phyloP scores from a whole-genome alignment of 2,113 vertebrate species.

The Uropsilus gracilis region DNA sequence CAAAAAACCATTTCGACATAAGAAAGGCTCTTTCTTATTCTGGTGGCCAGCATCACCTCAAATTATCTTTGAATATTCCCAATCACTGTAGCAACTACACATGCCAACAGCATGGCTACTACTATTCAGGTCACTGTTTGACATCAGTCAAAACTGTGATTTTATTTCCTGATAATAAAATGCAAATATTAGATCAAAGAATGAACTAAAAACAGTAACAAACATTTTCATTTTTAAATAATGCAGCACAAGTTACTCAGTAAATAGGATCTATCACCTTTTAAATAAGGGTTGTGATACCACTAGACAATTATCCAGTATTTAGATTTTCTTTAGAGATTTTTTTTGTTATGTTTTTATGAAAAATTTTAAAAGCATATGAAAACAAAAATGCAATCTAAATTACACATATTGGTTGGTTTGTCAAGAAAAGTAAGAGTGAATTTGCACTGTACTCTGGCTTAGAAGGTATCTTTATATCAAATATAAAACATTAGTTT shows the following conservation, averaged over 20 bases:
- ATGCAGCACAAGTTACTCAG: neutral
- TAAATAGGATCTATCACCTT: neutral
- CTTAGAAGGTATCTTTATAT: neutral
- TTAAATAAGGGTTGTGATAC: neutral
- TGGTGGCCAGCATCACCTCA: neutral
- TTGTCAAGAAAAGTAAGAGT: neutral
- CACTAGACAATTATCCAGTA: neutral
- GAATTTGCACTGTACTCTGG: neutral
- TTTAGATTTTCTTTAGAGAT: neutral
- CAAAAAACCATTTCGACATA: neutral
- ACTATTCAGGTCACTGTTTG: neutral
- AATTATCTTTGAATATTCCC: neutral
- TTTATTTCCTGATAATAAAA: neutral
- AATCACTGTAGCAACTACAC: neutral
- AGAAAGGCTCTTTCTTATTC: neutral
- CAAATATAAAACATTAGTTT: constrained; percentile 5
- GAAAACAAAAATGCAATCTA: constrained; percentile 12
- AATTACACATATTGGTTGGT: neutral
- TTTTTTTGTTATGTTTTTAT: neutral
- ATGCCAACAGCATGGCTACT: neutral
- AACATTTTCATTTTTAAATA: neutral
- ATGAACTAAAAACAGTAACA: constrained; percentile 2
- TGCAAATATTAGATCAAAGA: neutral
- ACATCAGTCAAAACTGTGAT: neutral
- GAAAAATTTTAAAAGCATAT: neutral